Evolutionary conservation across 2,888 invertebrate genomes (phyloP), one percentile per base, ranked within the genome.

Genomic region (Tenthredo distinguenda): DNA sequence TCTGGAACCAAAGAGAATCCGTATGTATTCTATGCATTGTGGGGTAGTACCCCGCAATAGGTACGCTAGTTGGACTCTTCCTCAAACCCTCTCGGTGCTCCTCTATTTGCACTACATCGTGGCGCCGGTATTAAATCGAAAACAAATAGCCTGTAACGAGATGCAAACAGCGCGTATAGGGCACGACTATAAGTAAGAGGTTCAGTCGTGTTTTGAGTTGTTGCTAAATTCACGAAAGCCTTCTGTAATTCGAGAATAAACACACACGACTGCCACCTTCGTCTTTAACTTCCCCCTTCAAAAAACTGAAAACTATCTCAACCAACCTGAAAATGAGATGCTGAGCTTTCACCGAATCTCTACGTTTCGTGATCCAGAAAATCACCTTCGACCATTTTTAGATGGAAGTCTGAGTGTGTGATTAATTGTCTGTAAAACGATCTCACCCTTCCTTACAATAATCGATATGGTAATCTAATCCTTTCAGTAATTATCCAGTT

Each of bases 131-230:
- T 91, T 90, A 91, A 92, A 92, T 92, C 91, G 91, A 90, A 92
- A 92, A 92, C 92, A 93, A 92, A 93, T 92, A 92, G 87, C 87
- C 88, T 88, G 89, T 93, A 93, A 92, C 91, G 92, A 93, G 91
- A 92, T 92, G 91, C 92, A 93, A 92, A 93, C 91, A 92, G 87
- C 86, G 86, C 86, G 18, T 10, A 47, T 18, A 62, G 40, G 81
- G 50, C 40, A 62, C 4, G 43, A 12, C 74, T 55, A 62, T 18
- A 7, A 62, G 62, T 40, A 7, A 37, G 21, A 81, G 81, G 37
- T 40, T 21, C 21, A 15, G 21, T 21, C 26, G 58, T 31, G 55
- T 55, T 31, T 34, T 18, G 18, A 55, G 55, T 15, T 55, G 9
- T 34, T 21, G 1, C 9, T 21, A n/a, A 74, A 9, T 21, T 43